Conservation (phyloP, 2,888 invertebrate genomes). For the Epiblema foenella region DNA sequence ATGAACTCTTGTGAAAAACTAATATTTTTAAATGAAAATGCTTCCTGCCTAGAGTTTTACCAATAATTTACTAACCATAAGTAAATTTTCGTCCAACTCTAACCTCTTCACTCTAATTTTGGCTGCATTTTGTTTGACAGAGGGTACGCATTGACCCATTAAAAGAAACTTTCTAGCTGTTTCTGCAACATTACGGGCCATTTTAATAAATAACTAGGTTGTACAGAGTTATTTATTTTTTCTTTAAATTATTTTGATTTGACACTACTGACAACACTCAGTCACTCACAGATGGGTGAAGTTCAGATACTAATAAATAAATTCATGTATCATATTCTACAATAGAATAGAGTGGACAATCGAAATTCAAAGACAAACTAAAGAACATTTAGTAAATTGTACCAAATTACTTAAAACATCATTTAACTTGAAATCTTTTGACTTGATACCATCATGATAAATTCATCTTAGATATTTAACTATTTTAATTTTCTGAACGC, state of each 20-base stretch:
- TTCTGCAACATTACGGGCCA: conserved; percentile 74
- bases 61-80: conserved; percentile 86
- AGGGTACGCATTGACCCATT: conserved; percentile 92
- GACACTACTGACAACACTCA: not conserved
- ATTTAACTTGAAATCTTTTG: no score
- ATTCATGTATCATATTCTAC: no score
- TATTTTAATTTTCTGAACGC: no score
- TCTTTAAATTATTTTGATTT: not conserved
- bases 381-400: no score
- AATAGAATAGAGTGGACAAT: no score
- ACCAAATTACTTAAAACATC: no score
- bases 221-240: not conserved
- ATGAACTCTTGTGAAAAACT: not conserved
- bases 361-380: no score
- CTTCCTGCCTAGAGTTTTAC: not conserved
- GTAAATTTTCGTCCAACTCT: conserved; percentile 89
- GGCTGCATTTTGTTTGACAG: conserved; percentile 90
- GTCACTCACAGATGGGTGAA: not conserved
- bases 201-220: conserved; percentile 46
- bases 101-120: conserved; percentile 91
- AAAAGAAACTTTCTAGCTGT: conserved; percentile 84
- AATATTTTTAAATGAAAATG: not conserved
- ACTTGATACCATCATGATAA: no score
- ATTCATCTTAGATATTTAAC: no score
- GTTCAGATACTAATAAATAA: no score